Evolutionary conservation across 1,140 invertebrate genomes (phyloP).

Genomic region (Ruditapes philippinarum): DNA sequence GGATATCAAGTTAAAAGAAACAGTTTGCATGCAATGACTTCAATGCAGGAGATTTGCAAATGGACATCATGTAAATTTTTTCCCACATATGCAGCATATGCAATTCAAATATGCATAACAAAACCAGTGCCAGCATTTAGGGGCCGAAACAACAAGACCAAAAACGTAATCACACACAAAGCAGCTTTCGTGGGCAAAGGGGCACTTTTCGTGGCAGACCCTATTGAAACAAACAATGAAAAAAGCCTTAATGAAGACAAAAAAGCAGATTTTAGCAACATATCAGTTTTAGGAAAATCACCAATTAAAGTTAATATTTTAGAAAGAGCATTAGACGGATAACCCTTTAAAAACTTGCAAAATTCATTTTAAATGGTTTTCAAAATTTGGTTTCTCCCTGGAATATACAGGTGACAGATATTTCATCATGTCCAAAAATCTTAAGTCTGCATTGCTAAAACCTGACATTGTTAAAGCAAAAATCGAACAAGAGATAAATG

Average conservation of each 20-base stretch:
- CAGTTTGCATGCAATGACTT: not conserved
- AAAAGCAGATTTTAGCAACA: not conserved
- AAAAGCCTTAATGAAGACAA: not conserved
- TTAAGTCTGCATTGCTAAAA: not conserved
- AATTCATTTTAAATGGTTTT: not conserved
- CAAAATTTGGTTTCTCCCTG: constrained; percentile 24
- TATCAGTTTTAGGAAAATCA: not conserved
- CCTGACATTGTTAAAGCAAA: not conserved
- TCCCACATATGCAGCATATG: not conserved
- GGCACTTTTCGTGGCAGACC: not conserved
- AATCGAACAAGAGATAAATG: constrained; percentile 17
- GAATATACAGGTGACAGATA: not conserved
- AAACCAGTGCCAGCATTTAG: not conserved
- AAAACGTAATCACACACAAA: not conserved
- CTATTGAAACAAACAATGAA: not conserved
- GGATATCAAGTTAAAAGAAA: no score
- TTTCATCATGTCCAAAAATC: not conserved
- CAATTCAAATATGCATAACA: not conserved
- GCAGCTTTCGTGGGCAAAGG: not conserved
- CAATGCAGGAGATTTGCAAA: not conserved
- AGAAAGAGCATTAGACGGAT: not conserved
- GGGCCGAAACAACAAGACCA: not conserved
- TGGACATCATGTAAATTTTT: not conserved
- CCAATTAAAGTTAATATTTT: not conserved
- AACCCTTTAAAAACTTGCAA: not conserved